These are phyloP conservation scores for Apodemia hepburni DNA, from an alignment of 2,888 invertebrate species.

Conservation along the genomic window DNA sequence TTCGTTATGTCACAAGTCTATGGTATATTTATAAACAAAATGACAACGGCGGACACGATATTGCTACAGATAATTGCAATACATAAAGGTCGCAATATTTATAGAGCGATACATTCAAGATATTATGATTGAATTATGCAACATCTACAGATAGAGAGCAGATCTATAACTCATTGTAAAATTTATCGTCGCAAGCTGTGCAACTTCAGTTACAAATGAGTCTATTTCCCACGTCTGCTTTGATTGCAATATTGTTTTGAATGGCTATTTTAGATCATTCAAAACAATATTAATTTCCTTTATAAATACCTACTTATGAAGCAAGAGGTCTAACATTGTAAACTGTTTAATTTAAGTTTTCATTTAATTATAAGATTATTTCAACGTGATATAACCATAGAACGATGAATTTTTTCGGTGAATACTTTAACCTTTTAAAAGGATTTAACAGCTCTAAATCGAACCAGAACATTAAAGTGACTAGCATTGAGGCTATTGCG, in stretches of 20 bases:
- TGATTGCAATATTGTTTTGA: constrained; percentile 75
- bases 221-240: constrained; percentile 77
- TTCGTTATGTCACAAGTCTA: neutral
- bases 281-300: constrained; percentile 68
- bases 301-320: constrained; percentile 36
- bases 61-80: constrained; percentile 17
- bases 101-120: constrained; percentile 33
- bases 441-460: no score
- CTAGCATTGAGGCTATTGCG: no score
- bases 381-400: no score
- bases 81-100: constrained; percentile 26
- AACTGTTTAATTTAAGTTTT: no score
- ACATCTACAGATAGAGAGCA: constrained; percentile 47
- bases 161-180: constrained; percentile 68
- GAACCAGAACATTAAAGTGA: no score
- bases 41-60: constrained; percentile 17
- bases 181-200: constrained; percentile 63
- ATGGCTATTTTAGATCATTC: constrained; percentile 57
- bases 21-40: constrained; percentile 18
- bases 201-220: constrained; percentile 65
- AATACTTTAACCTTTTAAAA: no score
- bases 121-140: constrained; percentile 68
- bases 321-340: no score
- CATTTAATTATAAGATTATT: no score
- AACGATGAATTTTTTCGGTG: no score